Conservation (phyloP, 2,113 vertebrate species). For the Lonchura striata region DNA sequence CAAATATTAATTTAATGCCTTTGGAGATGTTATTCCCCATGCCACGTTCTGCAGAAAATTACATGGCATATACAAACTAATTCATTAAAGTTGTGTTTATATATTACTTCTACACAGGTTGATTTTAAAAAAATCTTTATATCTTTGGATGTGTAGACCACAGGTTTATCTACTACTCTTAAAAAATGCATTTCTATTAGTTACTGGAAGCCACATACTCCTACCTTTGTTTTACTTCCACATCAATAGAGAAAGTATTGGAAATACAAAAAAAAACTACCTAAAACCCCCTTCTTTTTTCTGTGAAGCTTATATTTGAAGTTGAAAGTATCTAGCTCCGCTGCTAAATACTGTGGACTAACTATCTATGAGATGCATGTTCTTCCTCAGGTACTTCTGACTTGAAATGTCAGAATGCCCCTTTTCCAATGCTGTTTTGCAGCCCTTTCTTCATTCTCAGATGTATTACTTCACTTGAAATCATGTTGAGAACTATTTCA, state of each 20-base stretch:
- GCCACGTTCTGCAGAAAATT: background rate
- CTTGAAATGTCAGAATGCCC: background rate
- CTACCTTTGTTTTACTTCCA: background rate
- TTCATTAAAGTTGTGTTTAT: background rate
- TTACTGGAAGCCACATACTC: background rate
- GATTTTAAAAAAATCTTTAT: background rate
- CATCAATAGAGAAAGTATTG: background rate
- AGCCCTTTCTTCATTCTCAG: background rate
- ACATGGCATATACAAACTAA: background rate
- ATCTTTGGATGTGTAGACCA: background rate
- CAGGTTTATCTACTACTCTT: background rate
- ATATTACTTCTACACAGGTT: background rate
- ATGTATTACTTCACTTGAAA: background rate
- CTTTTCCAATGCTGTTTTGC: background rate
- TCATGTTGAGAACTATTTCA: background rate
- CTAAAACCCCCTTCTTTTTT: background rate
- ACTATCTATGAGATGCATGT: background rate
- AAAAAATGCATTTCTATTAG: rapidly evolving
- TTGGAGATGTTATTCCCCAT: background rate
- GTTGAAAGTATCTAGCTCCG: background rate
- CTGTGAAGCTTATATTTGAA: background rate
- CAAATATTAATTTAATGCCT: background rate
- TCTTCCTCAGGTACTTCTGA: background rate
- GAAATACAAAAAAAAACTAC: background rate
- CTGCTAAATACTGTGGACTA: background rate